Base-by-base conservation (phyloP, 2,113 vertebrate species). In the Ptychochromis oligacanthus region DNA sequence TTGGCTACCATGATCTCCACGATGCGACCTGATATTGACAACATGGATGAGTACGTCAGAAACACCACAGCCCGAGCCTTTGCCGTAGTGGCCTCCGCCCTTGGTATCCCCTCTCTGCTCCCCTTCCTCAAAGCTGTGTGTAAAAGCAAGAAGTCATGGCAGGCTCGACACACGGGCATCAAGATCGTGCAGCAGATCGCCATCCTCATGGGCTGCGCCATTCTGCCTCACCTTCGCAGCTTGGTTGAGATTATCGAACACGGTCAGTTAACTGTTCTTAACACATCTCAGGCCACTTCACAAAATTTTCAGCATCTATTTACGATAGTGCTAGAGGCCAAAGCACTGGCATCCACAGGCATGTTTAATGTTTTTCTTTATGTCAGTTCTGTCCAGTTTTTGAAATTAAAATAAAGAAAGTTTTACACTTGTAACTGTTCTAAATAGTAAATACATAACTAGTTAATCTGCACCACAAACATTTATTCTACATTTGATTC, bases 181-280 rank as follows among this genome's bases (percentile, higher is more conserved):
- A 99, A 99, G 95, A 99, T 99, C 43, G 98, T 99, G 5, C 98
- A 99, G 94, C 98, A 99, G 94, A 99, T 99, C 62, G 98, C 98
- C 87, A 99, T 99, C 94, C 97, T 99, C 28, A 99, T 99, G 98
- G 98, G 98, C 85, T 99, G 98, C 81, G 98, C 98, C 72, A 99
- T 99, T 88, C 92, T 99, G 92, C 98, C 98, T 82, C 98, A 99
- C 90, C 97, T 99, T 22, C 97, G 98, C 88, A 99, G 98, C 93
- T 95, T 99, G 96, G 98, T 99, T 94, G 98, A 99, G 96, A 99
- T 99, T 72, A 99, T 99, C 59, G 98, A 99, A 81, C 98, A 99
- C 58, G 98, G 98, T 99, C 86, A 95, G 97, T 93, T 1, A 54
- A 17, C 20, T 17, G 26, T 34, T 72, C 2, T 12, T 34, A 34